Evolutionary conservation across 2,797 vertebrate species (phyloP).

Genomic region (Schizopygopsis malacanthus): DNA sequence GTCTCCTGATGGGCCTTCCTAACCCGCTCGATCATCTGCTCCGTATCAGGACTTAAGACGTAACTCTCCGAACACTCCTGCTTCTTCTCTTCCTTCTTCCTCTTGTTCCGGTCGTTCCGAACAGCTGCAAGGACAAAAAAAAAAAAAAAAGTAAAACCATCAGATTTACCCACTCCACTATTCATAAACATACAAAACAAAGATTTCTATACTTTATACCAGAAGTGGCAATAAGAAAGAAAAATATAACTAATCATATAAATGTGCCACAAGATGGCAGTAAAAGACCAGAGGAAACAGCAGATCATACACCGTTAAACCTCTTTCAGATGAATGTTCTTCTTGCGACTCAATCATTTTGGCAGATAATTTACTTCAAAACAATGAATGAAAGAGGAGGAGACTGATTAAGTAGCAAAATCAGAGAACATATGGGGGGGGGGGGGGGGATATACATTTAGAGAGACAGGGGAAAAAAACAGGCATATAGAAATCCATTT

Average conservation of each 20-base stretch:
- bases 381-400: conserved; percentile 25
- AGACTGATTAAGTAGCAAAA: neutral
- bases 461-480: neutral
- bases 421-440: neutral
- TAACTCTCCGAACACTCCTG: conserved; percentile 85
- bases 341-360: conserved; percentile 13
- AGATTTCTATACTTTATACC: neutral
- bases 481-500: neutral
- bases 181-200: neutral
- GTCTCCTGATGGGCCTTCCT: conserved; percentile 94
- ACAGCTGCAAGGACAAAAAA: conserved; percentile 74
- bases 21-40: conserved; percentile 92
- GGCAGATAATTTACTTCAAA: conserved; percentile 37
- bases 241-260: neutral
- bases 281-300: neutral
- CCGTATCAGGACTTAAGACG: conserved; percentile 88
- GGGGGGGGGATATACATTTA: neutral
- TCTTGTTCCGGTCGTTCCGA: conserved; percentile 94
- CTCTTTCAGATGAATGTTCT: neutral
- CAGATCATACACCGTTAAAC: conserved; percentile 4
- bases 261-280: conserved; percentile 32
- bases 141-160: neutral
- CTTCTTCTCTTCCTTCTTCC: conserved; percentile 90
- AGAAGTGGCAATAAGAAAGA: neutral
- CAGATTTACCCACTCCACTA: neutral